These are phyloP conservation scores for Leptura quadrifasciata DNA, from an alignment of 2,888 invertebrate species.

Conservation along the genomic window DNA sequence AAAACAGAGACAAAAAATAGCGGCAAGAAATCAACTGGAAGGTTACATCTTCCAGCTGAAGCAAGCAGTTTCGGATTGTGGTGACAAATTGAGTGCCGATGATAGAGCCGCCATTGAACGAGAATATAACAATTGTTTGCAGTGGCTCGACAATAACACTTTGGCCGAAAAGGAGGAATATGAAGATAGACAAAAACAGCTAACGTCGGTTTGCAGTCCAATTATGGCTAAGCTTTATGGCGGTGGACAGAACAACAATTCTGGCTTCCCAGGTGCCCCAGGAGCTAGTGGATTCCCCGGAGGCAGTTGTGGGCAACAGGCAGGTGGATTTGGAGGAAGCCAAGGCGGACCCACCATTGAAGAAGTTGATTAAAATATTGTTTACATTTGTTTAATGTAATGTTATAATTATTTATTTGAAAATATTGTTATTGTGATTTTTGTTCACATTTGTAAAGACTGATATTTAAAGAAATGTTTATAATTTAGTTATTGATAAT, in stretches of 20 bases:
- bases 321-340: constrained; percentile 33
- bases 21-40: constrained; percentile 84
- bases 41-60: constrained; percentile 82
- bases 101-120: constrained; percentile 71
- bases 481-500: neutral
- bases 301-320: constrained; percentile 22
- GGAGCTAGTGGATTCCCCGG: no score
- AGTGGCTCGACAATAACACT: constrained; percentile 83
- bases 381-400: neutral
- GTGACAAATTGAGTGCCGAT: constrained; percentile 78
- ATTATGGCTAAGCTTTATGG: constrained; percentile 78
- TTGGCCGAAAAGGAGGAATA: constrained; percentile 81
- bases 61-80: constrained; percentile 81
- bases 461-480: neutral
- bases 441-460: neutral
- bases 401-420: no score
- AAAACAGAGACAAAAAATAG: constrained; percentile 80
- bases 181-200: constrained; percentile 76
- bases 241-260: constrained; percentile 42
- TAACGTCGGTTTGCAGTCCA: constrained; percentile 73
- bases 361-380: constrained; percentile 23
- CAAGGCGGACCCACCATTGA: constrained; percentile 19
- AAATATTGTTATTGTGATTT: no score
- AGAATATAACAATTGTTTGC: constrained; percentile 78
- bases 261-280: no score